Evolutionary conservation across 2,888 invertebrate genomes (phyloP), one percentile per base, ranked within the genome.

Genomic region (Seladonia tumulorum): DNA sequence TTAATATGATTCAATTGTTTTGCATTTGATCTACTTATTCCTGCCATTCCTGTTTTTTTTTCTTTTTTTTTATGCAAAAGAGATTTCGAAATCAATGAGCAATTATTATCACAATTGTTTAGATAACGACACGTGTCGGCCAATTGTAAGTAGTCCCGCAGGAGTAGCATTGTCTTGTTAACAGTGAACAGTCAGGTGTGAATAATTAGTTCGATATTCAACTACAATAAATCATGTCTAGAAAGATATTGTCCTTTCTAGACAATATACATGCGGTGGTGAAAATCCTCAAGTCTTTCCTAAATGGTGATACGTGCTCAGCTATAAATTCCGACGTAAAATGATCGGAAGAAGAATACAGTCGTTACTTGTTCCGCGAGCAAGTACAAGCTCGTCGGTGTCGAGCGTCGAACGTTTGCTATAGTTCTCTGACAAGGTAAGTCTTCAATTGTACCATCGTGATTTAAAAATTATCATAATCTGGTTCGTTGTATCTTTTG

Each of bases 311-410:
- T 14, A 29, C 35, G 45, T 16, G 16, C 47, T 8, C n/a, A 22
- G 63, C 22, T 66, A 63, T 76, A 66, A 76, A 47, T 66, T 66
- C 45, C 12, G 22, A 35, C 42, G 42, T 47, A 63, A 76, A 45
- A 25, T 35, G 22, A 63, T 63, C 29, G 45, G 18, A 22, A 47
- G 35, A n/a, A 66, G 63, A 42, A 57, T 5, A 22, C 76, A n/a
- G 45, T 29, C 63, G 22, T 35, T 76, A 16, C n/a, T 29, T 22
- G 29, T 66, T 22, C 18, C 35, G 22, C 14, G 47, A 16, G 5
- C 39, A 60, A 75, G 10, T 25, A 57, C 22, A 22, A 45, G 35
- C 22, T 45, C 5, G 25, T 45, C 47, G 8, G 35, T 76, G 66
- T n/a, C 35, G 8, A 76, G 18, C 66, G 47, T 14, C 7, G 42